Percentiles rank a stretch among this genome's conserved stretches.
Conservation (phyloP, 2,113 vertebrate genomes). For the Gavialis gangeticus region DNA sequence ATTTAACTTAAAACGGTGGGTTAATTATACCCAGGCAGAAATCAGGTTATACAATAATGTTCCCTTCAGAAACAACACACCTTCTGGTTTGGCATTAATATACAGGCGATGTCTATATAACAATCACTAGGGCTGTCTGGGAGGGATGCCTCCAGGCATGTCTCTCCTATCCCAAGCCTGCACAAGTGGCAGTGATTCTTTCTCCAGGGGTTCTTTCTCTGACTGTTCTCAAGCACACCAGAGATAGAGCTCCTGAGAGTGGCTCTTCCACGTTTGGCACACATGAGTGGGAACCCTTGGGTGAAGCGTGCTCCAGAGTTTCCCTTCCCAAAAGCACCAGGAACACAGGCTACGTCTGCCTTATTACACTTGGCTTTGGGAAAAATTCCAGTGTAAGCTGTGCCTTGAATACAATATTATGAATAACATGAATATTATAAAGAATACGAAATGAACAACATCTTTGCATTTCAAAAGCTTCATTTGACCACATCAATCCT, state of each 20-base stretch:
- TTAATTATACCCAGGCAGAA: constrained; percentile 5
- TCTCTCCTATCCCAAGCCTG: not conserved
- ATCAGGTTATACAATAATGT: not conserved
- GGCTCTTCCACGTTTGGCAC: no score
- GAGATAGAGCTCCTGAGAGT: no score
- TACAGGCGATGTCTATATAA: not conserved
- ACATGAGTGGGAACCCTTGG: no score
- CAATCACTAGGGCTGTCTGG: not conserved
- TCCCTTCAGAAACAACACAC: not conserved
- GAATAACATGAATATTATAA: constrained; percentile 51
- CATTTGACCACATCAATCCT: constrained; percentile 25
- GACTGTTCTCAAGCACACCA: no score
- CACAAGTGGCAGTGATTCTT: no score
- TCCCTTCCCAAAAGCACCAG: no score
- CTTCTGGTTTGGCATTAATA: constrained; percentile 20
- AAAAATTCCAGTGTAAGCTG: no score
- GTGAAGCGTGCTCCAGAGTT: no score
- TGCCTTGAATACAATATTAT: constrained; percentile 22
- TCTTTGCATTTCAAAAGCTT: constrained; percentile 55
- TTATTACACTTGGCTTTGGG: no score
- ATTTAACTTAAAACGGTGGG: not conserved
- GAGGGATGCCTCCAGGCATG: constrained; percentile 11
- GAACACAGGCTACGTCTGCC: no score
- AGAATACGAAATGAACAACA: constrained; percentile 15
- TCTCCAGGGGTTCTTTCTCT: no score